Evolutionary conservation across 2,888 invertebrate genomes (phyloP).

Genomic region (Nomada lathburiana): DNA sequence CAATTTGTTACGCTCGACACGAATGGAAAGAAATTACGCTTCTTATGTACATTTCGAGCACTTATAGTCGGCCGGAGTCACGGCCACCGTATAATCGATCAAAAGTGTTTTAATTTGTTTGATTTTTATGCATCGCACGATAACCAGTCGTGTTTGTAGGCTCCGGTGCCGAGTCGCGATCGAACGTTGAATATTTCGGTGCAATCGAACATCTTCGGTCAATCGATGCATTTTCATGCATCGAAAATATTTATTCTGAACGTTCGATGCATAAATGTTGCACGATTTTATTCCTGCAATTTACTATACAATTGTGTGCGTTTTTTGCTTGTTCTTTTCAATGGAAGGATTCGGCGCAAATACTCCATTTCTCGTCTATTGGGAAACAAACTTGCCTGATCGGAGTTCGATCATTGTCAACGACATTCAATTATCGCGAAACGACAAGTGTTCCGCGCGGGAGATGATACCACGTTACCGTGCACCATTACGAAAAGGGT

Average conservation of each 20-base stretch:
- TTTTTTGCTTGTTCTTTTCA: too few relatives aligned
- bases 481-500: conserved; percentile 9
- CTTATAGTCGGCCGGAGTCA: conserved; percentile 30
- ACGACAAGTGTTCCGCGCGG: background rate
- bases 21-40: conserved; percentile 4
- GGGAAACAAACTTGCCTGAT: background rate
- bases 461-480: background rate
- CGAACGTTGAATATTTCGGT: background rate
- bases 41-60: background rate
- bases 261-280: too few relatives aligned
- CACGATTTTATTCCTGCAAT: too few relatives aligned
- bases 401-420: background rate
- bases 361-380: background rate
- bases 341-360: background rate
- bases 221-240: too few relatives aligned
- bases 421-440: conserved; percentile 11
- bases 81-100: conserved; percentile 48
- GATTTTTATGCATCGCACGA: background rate
- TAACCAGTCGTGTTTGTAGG: background rate
- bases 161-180: background rate
- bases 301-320: too few relatives aligned
- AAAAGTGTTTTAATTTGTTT: conserved; percentile 22
- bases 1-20: background rate
- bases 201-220: too few relatives aligned
- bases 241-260: too few relatives aligned